Percentiles rank a stretch among this genome's conserved stretches.
These are phyloP conservation scores for Linnaemya tessellans DNA, from an alignment of 2,888 invertebrate genomes.

Conservation along the genomic window DNA sequence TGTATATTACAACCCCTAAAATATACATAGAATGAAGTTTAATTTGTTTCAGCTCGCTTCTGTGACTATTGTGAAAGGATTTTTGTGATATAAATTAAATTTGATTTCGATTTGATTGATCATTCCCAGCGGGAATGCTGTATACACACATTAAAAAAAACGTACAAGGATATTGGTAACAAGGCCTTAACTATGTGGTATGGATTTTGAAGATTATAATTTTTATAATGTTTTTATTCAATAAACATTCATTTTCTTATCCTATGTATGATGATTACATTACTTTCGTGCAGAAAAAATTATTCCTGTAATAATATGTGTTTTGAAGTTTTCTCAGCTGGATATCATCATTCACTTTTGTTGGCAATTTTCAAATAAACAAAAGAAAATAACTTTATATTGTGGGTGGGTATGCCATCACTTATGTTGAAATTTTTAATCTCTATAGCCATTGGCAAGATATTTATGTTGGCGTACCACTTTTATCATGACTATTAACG, in stretches of 20 bases:
- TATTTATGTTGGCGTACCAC: neutral
- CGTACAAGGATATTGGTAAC: constrained; percentile 3
- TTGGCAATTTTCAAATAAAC: constrained; percentile 70
- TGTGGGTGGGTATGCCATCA: constrained; percentile 62
- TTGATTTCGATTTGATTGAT: constrained; percentile 82
- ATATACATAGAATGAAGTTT: constrained; percentile 24
- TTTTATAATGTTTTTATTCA: constrained; percentile 68
- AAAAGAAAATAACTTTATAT: constrained; percentile 25
- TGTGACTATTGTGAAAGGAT: constrained; percentile 64
- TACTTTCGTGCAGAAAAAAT: constrained; percentile 67
- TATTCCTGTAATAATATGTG: constrained; percentile 81
- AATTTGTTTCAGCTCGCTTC: constrained; percentile 54
- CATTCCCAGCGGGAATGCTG: constrained; percentile 81
- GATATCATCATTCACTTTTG: constrained; percentile 74
- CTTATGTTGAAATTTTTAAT: constrained; percentile 68
- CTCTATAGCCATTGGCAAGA: constrained; percentile 34
- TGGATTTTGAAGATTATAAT: constrained; percentile 62
- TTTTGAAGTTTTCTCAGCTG: constrained; percentile 78
- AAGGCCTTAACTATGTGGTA: constrained; percentile 13
- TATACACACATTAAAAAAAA: constrained; percentile 2
- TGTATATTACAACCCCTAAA: constrained; percentile 67
- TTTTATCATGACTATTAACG: neutral
- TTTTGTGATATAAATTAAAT: constrained; percentile 73
- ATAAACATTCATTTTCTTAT: constrained; percentile 59
- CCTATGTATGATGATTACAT: constrained; percentile 53